Evolutionary conservation across 2,888 invertebrate species (phyloP).

Genomic region (Drosophila anomalata): DNA sequence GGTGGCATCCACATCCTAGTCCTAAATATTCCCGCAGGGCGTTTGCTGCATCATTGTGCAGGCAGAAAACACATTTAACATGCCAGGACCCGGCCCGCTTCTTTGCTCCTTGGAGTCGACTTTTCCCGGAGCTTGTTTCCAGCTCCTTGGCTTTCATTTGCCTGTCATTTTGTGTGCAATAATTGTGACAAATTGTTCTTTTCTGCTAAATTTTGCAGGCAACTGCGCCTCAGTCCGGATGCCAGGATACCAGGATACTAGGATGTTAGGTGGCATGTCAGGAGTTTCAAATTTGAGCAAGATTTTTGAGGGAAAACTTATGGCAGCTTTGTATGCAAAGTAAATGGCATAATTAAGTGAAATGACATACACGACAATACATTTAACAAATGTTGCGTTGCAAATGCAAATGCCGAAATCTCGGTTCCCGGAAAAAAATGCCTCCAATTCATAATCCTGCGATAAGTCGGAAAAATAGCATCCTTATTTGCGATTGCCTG

Average conservation of each 20-base stretch:
- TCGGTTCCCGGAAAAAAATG: constrained; percentile 6
- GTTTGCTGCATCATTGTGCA: constrained; percentile 72
- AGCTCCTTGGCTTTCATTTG: constrained; percentile 69
- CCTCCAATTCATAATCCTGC: constrained; percentile 28
- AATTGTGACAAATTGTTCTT: constrained; percentile 75
- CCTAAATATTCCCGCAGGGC: constrained; percentile 39
- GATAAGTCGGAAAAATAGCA: constrained; percentile 27
- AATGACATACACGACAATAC: constrained; percentile 38
- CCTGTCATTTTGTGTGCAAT: constrained; percentile 66
- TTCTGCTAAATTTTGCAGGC: constrained; percentile 41
- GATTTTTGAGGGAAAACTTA: constrained; percentile 48
- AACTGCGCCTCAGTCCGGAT: not conserved
- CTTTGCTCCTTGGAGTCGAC: constrained; percentile 9
- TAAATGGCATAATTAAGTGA: constrained; percentile 41
- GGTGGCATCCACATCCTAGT: constrained; percentile 19
- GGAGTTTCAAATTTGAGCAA: constrained; percentile 40
- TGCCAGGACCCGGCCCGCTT: constrained; percentile 15
- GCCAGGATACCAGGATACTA: not conserved
- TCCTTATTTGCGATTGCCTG: constrained; percentile 8
- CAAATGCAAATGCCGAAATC: constrained; percentile 40
- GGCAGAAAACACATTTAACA: constrained; percentile 41
- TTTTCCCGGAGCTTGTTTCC: constrained; percentile 63
- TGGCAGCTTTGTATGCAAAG: constrained; percentile 53
- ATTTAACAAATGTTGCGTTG: constrained; percentile 39
- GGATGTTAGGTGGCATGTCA: constrained; percentile 2